Percentiles rank a stretch among this genome's conserved stretches.
Conservation (phyloP, 2,797 vertebrate species). For the Megalops cyprinoides region DNA sequence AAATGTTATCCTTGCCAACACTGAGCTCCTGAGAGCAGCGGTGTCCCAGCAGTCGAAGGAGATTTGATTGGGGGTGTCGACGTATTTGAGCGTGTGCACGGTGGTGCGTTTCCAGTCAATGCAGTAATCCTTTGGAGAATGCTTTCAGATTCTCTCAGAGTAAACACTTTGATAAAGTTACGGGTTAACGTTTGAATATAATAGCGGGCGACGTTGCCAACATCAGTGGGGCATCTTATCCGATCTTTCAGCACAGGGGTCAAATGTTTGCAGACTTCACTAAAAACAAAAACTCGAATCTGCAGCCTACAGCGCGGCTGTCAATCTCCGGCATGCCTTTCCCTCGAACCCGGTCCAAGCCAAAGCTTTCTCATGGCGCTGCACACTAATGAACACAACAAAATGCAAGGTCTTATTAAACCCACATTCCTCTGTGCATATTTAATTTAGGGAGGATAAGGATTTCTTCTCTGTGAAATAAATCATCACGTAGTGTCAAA, state of each 20-base stretch:
- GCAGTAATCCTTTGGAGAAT: slow-evolving; percentile 26
- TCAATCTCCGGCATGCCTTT: slow-evolving; percentile 1
- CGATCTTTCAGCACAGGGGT: slow-evolving; percentile 24
- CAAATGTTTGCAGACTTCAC: slow-evolving; percentile 32
- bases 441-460: slow-evolving; percentile 55
- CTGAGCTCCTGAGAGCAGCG: slow-evolving; percentile 17
- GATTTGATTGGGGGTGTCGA: slow-evolving; percentile 15
- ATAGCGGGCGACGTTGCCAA: slow-evolving; percentile 29
- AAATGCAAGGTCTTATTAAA: slow-evolving; percentile 28
- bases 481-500: slow-evolving; percentile 57
- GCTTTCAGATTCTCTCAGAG: slow-evolving; percentile 12
- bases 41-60: background rate
- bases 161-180: slow-evolving; percentile 26
- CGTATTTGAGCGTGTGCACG: background rate
- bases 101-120: slow-evolving; percentile 12
- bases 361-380: background rate
- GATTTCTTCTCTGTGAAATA: slow-evolving; percentile 46
- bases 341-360: background rate
- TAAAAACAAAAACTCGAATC: slow-evolving; percentile 16
- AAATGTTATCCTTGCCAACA: background rate
- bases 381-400: slow-evolving; percentile 27
- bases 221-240: slow-evolving; percentile 14
- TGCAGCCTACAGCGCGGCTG: background rate
- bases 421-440: slow-evolving; percentile 48
- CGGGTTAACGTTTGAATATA: slow-evolving; percentile 24